These are phyloP conservation scores for Drosophila melanocephala DNA, from an alignment of 2,888 invertebrate species.

Conservation along the genomic window DNA sequence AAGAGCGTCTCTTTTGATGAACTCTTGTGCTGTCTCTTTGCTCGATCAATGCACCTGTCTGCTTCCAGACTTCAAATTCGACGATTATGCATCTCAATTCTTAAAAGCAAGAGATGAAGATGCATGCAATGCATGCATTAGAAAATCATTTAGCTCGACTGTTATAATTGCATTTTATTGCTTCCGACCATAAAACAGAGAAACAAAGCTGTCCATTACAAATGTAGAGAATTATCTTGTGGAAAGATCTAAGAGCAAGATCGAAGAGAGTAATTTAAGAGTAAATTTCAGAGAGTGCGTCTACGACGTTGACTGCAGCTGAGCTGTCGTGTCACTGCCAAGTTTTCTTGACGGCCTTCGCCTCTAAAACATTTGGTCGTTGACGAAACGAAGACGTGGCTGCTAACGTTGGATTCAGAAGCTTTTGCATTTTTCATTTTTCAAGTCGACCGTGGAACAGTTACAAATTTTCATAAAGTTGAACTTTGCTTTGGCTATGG, in stretches of 20 bases:
- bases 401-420: slow-evolving; percentile 13
- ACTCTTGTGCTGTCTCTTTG: slow-evolving; percentile 37
- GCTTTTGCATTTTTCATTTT: slow-evolving; percentile 32
- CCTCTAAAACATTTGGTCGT: slow-evolving; percentile 43
- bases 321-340: slow-evolving; percentile 11
- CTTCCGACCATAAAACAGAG: slow-evolving; percentile 51
- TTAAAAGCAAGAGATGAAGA: slow-evolving; percentile 15
- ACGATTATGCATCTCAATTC: slow-evolving; percentile 48
- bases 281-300: slow-evolving; percentile 6
- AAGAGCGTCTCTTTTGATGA: slow-evolving; percentile 15
- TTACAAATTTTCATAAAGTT: slow-evolving; percentile 69
- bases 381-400: slow-evolving; percentile 47
- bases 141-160: slow-evolving; percentile 58
- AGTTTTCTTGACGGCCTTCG: slow-evolving; percentile 43
- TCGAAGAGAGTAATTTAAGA: slow-evolving; percentile 37
- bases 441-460: slow-evolving; percentile 59
- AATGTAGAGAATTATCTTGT: slow-evolving; percentile 28
- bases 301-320: background rate
- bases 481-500: slow-evolving; percentile 43
- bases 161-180: slow-evolving; percentile 68
- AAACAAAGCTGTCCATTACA: slow-evolving; percentile 19
- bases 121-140: slow-evolving; percentile 57
- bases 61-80: slow-evolving; percentile 48
- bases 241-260: slow-evolving; percentile 35
- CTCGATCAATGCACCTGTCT: slow-evolving; percentile 61